Base-by-base conservation (phyloP, 2,113 vertebrate species). In the Prionailurus bengalensis region DNA sequence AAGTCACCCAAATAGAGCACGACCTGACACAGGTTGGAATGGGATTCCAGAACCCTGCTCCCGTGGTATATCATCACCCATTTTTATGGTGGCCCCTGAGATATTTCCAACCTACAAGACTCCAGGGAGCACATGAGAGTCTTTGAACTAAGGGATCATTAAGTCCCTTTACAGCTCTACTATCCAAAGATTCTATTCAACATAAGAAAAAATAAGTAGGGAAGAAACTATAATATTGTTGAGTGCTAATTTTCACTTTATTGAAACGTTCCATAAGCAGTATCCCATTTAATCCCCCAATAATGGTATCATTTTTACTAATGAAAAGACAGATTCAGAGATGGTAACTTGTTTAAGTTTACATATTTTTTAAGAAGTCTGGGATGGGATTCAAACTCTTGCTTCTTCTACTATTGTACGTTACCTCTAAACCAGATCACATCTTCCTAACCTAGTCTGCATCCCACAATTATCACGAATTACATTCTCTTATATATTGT, bases 131-230 rank as follows among this genome's bases (percentile, higher is more conserved):
- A 89, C 4, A 79, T 16, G 4, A n/a, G 1, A 42, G 19, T 55
- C 23, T 27, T 76, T 73, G 71, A 82, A 63, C n/a, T 39, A 91
- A 78, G 13, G 70, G 7, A 95, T 79, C 73, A 55, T 0, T 39
- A 79, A 73, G n/a, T 23, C 8, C 2, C 16, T 39, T 70, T 79
- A 23, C 42, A 81, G 27, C 19, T 53, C 15, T 58, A 87, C 55
- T n/a, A 88, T 17, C 39, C 42, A 78, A 83, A 82, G 21, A 53
- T 63, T 61, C 23, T 91, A 87, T 39, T 91, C 31, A 68, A 83
- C 45, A 48, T 8, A 79, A 94, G 87, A 73, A 82, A 63, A 33
- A 16, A 3, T 95, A 61, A 55, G 10, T 68, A 39, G 9, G 16
- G 93, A 83, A 25, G 5, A 96, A 95, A 81, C 36, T 48, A 29